These are phyloP conservation scores for Hesperia comma DNA, from an alignment of 2,888 invertebrate genomes.

Conservation along the genomic window DNA sequence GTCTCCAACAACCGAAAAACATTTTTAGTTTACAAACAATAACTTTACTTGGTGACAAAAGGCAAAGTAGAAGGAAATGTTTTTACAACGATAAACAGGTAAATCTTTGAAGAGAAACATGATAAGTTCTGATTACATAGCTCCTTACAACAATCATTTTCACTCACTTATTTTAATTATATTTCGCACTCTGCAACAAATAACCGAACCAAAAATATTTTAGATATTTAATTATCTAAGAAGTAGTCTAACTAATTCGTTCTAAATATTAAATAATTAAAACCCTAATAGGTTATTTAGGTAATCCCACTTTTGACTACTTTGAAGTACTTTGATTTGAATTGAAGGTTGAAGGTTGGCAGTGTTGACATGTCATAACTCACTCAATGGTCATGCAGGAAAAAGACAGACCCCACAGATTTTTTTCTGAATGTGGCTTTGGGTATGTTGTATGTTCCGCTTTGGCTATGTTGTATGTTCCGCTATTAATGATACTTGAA, in stretches of 20 bases:
- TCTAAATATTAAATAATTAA: conserved; percentile 45
- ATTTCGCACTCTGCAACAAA: not conserved
- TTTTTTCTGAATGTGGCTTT: no score
- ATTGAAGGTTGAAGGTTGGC: conserved; percentile 41
- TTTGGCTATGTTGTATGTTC: no score
- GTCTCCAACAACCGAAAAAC: conserved; percentile 22
- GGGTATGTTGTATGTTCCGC: no score
- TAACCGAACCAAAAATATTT: not conserved
- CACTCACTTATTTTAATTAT: not conserved
- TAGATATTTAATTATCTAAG: conserved; percentile 1
- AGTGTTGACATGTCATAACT: no score
- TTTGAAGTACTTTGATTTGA: conserved; percentile 15
- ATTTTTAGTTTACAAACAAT: not conserved
- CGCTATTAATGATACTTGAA: no score
- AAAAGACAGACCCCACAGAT: no score
- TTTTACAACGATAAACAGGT: conserved; percentile 3
- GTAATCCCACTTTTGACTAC: conserved; percentile 42
- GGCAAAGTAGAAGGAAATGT: not conserved
- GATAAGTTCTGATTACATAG: not conserved
- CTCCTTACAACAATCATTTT: not conserved
- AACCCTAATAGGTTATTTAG: conserved; percentile 62
- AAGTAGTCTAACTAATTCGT: not conserved
- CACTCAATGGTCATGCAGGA: no score
- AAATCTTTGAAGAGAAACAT: not conserved
- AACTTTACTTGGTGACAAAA: not conserved